Conservation (phyloP, 2,113 vertebrate species). For the Neotoma lepida region DNA sequence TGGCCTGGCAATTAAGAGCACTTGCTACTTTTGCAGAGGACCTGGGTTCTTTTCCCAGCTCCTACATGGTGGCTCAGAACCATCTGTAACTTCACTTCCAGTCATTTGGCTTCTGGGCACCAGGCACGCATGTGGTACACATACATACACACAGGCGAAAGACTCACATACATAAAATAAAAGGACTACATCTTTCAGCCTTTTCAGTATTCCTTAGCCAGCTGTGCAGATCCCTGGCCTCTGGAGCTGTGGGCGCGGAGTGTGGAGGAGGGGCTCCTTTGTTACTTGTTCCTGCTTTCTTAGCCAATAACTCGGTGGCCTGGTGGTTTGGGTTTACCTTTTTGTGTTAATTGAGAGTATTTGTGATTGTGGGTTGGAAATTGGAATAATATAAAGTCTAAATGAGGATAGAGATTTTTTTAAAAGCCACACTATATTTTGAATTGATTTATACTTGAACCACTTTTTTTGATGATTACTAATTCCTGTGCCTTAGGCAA, state of each 20-base stretch:
- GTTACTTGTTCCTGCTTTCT: conserved; percentile 26
- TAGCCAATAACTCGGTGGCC: not conserved
- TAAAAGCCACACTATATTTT: conserved; percentile 22
- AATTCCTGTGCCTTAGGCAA: conserved; percentile 20
- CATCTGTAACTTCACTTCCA: not conserved
- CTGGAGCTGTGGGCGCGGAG: not conserved
- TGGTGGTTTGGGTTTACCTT: not conserved
- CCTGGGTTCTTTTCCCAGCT: not conserved
- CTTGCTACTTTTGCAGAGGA: not conserved
- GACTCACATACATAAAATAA: not conserved
- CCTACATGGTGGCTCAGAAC: not conserved
- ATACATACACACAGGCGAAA: not conserved
- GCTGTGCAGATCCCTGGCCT: not conserved
- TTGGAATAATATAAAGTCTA: conserved; percentile 53
- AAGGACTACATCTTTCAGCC: not conserved
- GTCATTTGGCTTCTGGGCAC: not conserved
- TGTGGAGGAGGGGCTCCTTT: not conserved
- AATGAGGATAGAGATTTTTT: not conserved
- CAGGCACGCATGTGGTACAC: not conserved
- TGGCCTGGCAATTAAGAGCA: not conserved
- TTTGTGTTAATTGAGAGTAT: conserved; percentile 29
- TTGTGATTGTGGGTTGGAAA: conserved; percentile 48
- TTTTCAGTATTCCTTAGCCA: not conserved
- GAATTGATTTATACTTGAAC: conserved; percentile 36
- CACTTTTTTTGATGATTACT: not conserved